A percentile compares a stretch with the other conserved stretches of the same genome.
phyloP scores from a whole-genome alignment of 2,113 vertebrate genomes.

The Puntigrus tetrazona region DNA sequence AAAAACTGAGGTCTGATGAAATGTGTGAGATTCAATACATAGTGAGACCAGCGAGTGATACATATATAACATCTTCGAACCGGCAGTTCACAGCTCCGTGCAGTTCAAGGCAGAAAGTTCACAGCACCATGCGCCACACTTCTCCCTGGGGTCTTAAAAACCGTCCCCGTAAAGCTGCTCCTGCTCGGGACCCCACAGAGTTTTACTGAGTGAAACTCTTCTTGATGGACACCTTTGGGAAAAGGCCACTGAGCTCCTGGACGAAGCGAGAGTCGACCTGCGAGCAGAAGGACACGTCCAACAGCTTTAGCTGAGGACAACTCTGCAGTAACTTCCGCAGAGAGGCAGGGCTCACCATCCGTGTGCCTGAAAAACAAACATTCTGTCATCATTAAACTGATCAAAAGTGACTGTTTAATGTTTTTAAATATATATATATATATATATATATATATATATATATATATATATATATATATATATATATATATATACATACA shows the following conservation, averaged over 20 bases:
- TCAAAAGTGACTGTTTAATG: background rate
- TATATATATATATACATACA: too few relatives aligned
- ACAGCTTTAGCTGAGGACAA: conserved; percentile 86
- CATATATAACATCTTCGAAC: background rate
- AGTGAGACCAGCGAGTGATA: background rate
- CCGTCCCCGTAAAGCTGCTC: background rate
- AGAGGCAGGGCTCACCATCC: conserved; percentile 86
- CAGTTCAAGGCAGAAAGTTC: conserved; percentile 32
- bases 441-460: too few relatives aligned
- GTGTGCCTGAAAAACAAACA: conserved; percentile 62
- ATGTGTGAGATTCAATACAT: conserved; percentile 17
- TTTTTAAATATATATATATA: too few relatives aligned
- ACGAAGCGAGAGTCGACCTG: conserved; percentile 91
- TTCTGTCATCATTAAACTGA: background rate
- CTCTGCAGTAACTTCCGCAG: conserved; percentile 91
- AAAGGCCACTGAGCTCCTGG: conserved; percentile 86
- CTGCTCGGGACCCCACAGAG: background rate
- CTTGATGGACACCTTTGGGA: conserved; percentile 93
- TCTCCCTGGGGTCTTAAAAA: conserved; percentile 11
- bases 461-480: too few relatives aligned
- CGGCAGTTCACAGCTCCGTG: conserved; percentile 21
- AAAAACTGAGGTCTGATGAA: conserved; percentile 59
- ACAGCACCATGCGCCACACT: background rate
- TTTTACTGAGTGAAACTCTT: conserved; percentile 97
- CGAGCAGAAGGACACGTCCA: conserved; percentile 98